A percentile compares a stretch with the other conserved stretches of the same genome.
Conservation (phyloP, 2,888 invertebrate genomes). For the Drosophila pegasa region DNA sequence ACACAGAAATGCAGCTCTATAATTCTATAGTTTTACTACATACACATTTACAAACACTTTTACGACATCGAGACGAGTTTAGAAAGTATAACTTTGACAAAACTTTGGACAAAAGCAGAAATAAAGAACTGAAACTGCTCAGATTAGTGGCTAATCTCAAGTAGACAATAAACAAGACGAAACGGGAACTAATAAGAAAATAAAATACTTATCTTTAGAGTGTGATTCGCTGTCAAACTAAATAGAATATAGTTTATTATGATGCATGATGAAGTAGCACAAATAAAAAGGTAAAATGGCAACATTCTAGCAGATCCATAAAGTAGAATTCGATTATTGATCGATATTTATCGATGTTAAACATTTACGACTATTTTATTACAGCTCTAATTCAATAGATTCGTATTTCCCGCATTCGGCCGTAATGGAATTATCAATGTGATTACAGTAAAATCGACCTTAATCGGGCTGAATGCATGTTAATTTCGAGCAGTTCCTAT, state of each 20-base stretch:
- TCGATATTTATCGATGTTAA: background rate
- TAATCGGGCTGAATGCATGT: constrained; percentile 2
- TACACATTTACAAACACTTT: constrained; percentile 19
- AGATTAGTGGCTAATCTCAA: background rate
- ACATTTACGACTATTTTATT: background rate
- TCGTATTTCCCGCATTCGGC: background rate
- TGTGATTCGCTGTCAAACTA: background rate
- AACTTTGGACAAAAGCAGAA: constrained; percentile 15
- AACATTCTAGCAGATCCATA: background rate
- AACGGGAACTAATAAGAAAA: background rate
- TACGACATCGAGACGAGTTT: constrained; percentile 21
- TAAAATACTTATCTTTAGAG: background rate
- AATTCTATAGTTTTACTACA: constrained; percentile 19
- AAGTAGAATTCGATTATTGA: background rate
- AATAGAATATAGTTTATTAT: background rate
- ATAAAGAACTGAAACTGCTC: background rate
- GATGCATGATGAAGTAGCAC: background rate
- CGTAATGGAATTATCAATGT: background rate
- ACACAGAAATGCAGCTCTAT: constrained; percentile 7
- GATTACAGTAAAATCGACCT: background rate
- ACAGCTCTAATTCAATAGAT: background rate
- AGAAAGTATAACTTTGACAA: constrained; percentile 11
- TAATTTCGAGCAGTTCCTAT: constrained; percentile 35
- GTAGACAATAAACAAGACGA: constrained; percentile 1
- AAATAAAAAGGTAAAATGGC: no score